A percentile compares a stretch with the other conserved stretches of the same genome.
These are phyloP conservation scores for Xestoiulus laeticollis DNA, from an alignment of 2,888 invertebrate species.

Conservation along the genomic window DNA sequence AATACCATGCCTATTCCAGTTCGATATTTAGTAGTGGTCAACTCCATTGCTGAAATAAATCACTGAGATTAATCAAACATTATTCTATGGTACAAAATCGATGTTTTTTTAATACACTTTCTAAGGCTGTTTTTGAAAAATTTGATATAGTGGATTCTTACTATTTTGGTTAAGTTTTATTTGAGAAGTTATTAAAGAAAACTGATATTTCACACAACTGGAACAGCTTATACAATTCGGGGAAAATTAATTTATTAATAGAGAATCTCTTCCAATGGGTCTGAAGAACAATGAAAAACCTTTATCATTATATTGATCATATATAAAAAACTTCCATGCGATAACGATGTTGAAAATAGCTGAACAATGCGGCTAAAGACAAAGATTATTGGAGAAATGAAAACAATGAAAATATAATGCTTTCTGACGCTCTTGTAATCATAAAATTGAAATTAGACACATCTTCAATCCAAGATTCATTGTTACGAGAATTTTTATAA, in stretches of 20 bases:
- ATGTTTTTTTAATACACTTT: too few species aligned
- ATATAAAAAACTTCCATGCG: background rate
- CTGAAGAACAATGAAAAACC: too few species aligned
- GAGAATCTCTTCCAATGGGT: too few species aligned
- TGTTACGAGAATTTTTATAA: background rate
- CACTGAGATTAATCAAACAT: background rate
- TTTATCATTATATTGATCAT: too few species aligned
- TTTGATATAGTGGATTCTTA: too few species aligned
- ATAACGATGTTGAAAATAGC: background rate
- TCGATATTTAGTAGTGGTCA: constrained; percentile 47
- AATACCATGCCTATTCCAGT: constrained; percentile 48
- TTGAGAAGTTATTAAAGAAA: too few species aligned
- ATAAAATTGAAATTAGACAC: background rate
- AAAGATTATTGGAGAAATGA: background rate
- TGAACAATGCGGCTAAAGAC: background rate
- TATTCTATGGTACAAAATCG: too few species aligned
- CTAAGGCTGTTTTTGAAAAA: too few species aligned
- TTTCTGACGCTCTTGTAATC: constrained; percentile 17
- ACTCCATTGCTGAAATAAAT: constrained; percentile 44
- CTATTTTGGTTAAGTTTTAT: too few species aligned
- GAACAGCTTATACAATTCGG: too few species aligned
- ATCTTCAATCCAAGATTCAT: background rate
- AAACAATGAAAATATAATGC: background rate
- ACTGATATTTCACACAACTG: too few species aligned
- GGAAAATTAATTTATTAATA: too few species aligned